These are phyloP conservation scores for Globodera rostochiensis DNA, from an alignment of 1,140 invertebrate genomes.

Conservation along the genomic window DNA sequence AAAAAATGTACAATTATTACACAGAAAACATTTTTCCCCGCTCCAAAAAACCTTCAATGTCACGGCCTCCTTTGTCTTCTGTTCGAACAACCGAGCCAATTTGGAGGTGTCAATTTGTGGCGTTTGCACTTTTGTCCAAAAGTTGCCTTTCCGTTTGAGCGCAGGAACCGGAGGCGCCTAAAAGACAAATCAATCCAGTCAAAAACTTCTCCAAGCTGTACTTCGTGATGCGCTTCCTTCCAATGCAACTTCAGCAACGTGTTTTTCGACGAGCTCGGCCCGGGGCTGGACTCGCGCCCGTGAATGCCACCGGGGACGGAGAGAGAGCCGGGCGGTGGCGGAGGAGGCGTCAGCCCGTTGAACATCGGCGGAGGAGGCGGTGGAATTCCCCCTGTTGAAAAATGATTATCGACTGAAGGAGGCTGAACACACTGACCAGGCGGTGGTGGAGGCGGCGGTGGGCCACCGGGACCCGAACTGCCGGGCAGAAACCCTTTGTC, in stretches of 20 bases:
- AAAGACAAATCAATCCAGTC: not conserved
- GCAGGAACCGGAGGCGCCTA: slow-evolving; percentile 75
- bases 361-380: slow-evolving; percentile 64
- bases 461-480: slow-evolving; percentile 26
- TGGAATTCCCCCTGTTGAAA: slow-evolving; percentile 29
- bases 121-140: slow-evolving; percentile 89
- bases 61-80: slow-evolving; percentile 84
- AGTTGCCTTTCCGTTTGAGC: slow-evolving; percentile 75
- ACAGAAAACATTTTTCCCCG: no score
- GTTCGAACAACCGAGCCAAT: slow-evolving; percentile 95
- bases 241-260: slow-evolving; percentile 96
- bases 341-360: slow-evolving; percentile 66
- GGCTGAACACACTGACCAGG: not conserved
- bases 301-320: slow-evolving; percentile 47
- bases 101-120: slow-evolving; percentile 83
- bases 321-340: slow-evolving; percentile 53
- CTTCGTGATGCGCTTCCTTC: slow-evolving; percentile 82
- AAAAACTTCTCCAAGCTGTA: not conserved
- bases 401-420: no score
- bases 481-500: slow-evolving; percentile 57
- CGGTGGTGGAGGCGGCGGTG: slow-evolving; percentile 52
- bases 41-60: not conserved
- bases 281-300: slow-evolving; percentile 45
- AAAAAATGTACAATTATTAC: no score
- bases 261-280: slow-evolving; percentile 67